phyloP scores from a whole-genome alignment of 2,888 invertebrate genomes.

The Oligia latruncula region DNA sequence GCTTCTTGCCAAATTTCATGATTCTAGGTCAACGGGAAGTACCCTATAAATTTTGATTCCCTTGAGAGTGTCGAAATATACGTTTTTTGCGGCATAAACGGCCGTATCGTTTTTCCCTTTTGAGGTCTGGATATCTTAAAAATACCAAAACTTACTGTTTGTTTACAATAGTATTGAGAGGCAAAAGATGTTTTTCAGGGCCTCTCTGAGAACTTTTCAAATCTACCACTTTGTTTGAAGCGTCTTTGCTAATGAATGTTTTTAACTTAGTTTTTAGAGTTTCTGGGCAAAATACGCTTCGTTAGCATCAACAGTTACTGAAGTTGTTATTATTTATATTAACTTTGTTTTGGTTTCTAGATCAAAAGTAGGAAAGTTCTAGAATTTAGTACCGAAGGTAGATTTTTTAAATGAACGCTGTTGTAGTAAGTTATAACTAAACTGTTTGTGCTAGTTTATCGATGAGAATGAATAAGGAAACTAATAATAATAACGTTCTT shows the following conservation, averaged over 20 bases:
- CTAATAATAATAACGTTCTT: not conserved
- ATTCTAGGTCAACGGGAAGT: too few relatives aligned
- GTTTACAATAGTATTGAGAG: not conserved
- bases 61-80: too few relatives aligned
- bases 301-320: conserved; percentile 3
- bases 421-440: not conserved
- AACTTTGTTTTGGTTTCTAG: conserved; percentile 7
- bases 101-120: too few relatives aligned
- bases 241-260: conserved; percentile 4
- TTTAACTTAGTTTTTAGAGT: conserved; percentile 29
- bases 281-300: conserved; percentile 10
- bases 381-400: not conserved
- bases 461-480: not conserved
- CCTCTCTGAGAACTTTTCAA: conserved; percentile 50
- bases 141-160: conserved; percentile 4
- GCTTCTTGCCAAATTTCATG: too few relatives aligned
- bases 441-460: not conserved
- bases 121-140: too few relatives aligned
- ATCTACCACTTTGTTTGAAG: conserved; percentile 25
- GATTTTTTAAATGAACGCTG: not conserved
- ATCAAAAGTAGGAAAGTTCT: not conserved
- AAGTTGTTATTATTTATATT: conserved; percentile 9
- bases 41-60: too few relatives aligned
- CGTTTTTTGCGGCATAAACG: too few relatives aligned
- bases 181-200: conserved; percentile 7